phyloP scores from a whole-genome alignment of 2,888 invertebrate genomes.

The Phragmatobia fuliginosa region DNA sequence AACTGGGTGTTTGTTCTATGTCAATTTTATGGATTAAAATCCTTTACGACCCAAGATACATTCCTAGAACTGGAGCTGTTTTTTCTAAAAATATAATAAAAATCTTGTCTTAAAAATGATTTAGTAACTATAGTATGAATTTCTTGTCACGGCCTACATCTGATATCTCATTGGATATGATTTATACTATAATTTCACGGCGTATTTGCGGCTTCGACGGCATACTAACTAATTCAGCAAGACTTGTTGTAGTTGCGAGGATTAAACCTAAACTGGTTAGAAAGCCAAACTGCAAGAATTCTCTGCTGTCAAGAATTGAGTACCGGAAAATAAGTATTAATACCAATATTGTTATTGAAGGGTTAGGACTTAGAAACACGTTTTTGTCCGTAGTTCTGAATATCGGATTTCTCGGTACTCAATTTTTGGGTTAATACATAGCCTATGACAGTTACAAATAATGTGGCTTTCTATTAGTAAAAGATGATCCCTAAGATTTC shows the following conservation, averaged over 20 bases:
- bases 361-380: slow-evolving; percentile 1
- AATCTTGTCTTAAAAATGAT: background rate
- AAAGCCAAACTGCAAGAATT: slow-evolving; percentile 35
- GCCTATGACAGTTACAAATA: too few relatives aligned
- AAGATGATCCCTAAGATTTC: too few relatives aligned
- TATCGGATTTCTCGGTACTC: too few relatives aligned
- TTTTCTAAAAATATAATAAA: background rate
- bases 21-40: too few relatives aligned
- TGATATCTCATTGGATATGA: slow-evolving; percentile 29
- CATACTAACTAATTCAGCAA: slow-evolving; percentile 33
- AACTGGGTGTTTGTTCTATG: too few relatives aligned
- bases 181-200: slow-evolving; percentile 47
- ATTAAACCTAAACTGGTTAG: slow-evolving; percentile 40
- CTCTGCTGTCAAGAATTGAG: slow-evolving; percentile 23
- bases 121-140: slow-evolving; percentile 16
- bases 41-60: too few relatives aligned
- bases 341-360: slow-evolving; percentile 16
- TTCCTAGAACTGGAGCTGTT: too few relatives aligned
- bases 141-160: slow-evolving; percentile 30
- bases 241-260: slow-evolving; percentile 36
- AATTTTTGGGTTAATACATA: too few relatives aligned
- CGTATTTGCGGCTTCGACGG: slow-evolving; percentile 28
- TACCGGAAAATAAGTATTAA: slow-evolving; percentile 26
- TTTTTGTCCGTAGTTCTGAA: too few relatives aligned
- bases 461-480: too few relatives aligned